Conservation (phyloP, 2,113 vertebrate genomes). For the Microcebus murinus region DNA sequence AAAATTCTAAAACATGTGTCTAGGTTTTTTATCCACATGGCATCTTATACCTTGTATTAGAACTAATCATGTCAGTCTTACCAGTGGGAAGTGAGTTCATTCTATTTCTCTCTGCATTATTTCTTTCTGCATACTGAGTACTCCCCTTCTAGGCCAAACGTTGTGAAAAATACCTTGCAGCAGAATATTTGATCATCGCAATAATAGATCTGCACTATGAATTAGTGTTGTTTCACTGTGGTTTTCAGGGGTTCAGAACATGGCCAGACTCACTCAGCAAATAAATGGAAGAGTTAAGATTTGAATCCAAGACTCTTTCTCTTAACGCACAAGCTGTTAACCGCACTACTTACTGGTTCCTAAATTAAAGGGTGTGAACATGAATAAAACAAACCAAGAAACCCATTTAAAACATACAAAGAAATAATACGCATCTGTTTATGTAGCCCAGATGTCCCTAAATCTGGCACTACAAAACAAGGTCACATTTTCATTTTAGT, state of each 20-base stretch:
- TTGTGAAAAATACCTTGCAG: neutral
- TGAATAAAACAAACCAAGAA: conserved; percentile 34
- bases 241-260: neutral
- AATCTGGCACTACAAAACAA: neutral
- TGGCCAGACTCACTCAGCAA: neutral
- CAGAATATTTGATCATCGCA: neutral
- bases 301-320: neutral
- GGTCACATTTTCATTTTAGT: neutral
- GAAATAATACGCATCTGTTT: neutral
- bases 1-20: neutral
- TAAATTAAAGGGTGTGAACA: conserved; percentile 52
- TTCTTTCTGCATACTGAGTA: neutral
- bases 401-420: neutral
- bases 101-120: neutral
- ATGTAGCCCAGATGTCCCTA: neutral
- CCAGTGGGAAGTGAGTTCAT: neutral
- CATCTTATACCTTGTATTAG: neutral
- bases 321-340: neutral
- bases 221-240: neutral
- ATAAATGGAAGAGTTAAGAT: neutral
- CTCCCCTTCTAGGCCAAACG: neutral
- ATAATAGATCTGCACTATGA: neutral
- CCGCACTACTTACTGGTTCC: neutral
- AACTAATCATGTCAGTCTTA: neutral
- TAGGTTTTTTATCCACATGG: neutral